Evolutionary conservation across 2,113 vertebrate species (phyloP).

Genomic region (Rhadina sibilatrix): DNA sequence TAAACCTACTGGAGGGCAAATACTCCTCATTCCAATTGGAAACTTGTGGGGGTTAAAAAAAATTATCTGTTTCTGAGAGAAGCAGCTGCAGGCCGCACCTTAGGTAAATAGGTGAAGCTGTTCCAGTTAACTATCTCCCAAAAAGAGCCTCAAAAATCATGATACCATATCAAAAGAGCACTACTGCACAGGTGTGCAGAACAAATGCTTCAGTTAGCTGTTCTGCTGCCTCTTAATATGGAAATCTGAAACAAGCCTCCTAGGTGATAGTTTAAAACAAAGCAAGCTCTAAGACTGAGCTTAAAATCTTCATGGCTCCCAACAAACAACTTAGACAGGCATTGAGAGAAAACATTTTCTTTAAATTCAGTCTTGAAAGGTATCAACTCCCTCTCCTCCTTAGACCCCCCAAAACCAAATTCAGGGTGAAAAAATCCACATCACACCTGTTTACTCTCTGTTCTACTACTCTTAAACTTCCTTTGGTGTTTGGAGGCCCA

Average conservation of each 20-base stretch:
- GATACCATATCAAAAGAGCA: background rate
- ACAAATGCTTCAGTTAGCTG: background rate
- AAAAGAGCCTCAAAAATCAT: background rate
- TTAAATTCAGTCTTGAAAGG: background rate
- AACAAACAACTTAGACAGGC: background rate
- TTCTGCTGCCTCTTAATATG: background rate
- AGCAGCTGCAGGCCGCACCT: background rate
- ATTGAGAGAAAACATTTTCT: background rate
- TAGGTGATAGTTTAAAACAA: background rate
- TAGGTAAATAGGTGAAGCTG: background rate
- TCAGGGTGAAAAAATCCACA: background rate
- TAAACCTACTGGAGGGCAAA: background rate
- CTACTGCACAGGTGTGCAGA: background rate
- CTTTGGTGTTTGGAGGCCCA: background rate
- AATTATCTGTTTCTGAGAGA: background rate
- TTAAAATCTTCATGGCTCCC: background rate
- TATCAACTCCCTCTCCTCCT: background rate
- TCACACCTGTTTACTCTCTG: background rate
- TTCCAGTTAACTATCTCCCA: background rate
- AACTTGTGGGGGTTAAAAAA: background rate
- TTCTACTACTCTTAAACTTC: background rate
- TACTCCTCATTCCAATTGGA: background rate
- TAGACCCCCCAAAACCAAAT: background rate
- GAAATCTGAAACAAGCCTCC: background rate
- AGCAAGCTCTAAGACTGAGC: background rate